Evolutionary conservation across 2,888 invertebrate species (phyloP), one percentile per base, ranked within the genome.

Genomic region (Drosophila kokeensis): DNA sequence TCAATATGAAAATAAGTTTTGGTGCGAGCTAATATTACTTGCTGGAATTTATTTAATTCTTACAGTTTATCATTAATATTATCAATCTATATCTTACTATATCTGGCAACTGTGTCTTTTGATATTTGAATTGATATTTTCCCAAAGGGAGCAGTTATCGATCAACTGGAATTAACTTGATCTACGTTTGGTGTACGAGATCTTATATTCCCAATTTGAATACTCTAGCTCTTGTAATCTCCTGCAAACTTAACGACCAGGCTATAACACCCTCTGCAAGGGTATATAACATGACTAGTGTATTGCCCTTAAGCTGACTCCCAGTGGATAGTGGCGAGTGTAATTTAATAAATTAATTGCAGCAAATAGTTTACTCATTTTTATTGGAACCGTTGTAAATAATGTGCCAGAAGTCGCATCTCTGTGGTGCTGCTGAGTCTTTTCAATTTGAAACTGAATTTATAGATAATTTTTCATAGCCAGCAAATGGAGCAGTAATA

Each of bases 271-370:
- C 15, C 4, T 8, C 8, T 2, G 24, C 8, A 15, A 24, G 45
- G 45, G 45, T 24, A 45, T 45, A 15, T 4, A 4, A 4, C 21
- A 2, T 4, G 15, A 24, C 15, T 15, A 13, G 21, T 52, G 59
- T 30, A 27, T 48, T 57, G 45, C 24, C 34, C 24, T 13, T 50
- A n/a, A 24, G 57, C 48, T 15, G 27, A n/a, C 45, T 30, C 57
- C 50, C 65, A 55, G 52, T 52, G 66, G 62, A 38, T 57, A 32
- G 71, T 77, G 69, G 76, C 76, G 72, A 85, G 64, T 77, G 82
- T 77, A 82, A 82, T 87, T 87, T 78, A 81, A 80, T 82, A 82
- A 86, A 86, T 86, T 81, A 87, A 89, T 87, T 81, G 72, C 82
- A 61, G 66, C 89, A 89, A 89, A 89, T 87, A 83, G 77, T 73